Conservation (phyloP, 2,797 vertebrate genomes). For the Gobio occitaniae region DNA sequence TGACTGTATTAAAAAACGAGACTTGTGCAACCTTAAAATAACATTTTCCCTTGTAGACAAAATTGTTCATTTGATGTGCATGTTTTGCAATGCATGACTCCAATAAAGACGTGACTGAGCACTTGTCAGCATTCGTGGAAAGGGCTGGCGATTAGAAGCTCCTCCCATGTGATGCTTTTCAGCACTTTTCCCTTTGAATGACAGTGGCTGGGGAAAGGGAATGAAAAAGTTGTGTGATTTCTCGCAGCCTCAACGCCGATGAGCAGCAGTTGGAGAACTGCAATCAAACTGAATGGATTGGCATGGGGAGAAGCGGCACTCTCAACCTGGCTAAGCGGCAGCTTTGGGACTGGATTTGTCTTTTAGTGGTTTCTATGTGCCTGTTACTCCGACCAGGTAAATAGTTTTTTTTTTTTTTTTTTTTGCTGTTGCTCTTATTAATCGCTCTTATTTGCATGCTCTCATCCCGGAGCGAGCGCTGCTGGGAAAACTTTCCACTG, state of each 20-base stretch:
- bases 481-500: background rate
- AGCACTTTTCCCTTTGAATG: conserved; percentile 77
- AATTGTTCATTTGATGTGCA: background rate
- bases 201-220: conserved; percentile 72
- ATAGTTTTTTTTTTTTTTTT: conserved; percentile 34
- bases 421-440: background rate
- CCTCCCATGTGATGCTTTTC: conserved; percentile 58
- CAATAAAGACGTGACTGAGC: conserved; percentile 16
- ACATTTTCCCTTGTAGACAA: background rate
- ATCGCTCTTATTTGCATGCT: conserved; percentile 51
- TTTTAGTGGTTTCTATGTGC: conserved; percentile 79
- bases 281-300: conserved; percentile 87
- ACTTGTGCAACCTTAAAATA: background rate
- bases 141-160: conserved; percentile 38
- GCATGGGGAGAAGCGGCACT: conserved; percentile 87
- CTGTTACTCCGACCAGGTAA: conserved; percentile 83
- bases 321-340: conserved; percentile 83
- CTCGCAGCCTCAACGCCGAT: conserved; percentile 76
- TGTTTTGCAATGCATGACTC: background rate
- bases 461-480: background rate
- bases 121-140: conserved; percentile 18
- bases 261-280: conserved; percentile 79
- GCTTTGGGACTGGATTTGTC: conserved; percentile 81
- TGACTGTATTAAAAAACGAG: background rate
- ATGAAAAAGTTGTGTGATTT: conserved; percentile 77